These are phyloP conservation scores for Drosophila guanche DNA, from an alignment of 1,140 invertebrate genomes.

Conservation along the genomic window DNA sequence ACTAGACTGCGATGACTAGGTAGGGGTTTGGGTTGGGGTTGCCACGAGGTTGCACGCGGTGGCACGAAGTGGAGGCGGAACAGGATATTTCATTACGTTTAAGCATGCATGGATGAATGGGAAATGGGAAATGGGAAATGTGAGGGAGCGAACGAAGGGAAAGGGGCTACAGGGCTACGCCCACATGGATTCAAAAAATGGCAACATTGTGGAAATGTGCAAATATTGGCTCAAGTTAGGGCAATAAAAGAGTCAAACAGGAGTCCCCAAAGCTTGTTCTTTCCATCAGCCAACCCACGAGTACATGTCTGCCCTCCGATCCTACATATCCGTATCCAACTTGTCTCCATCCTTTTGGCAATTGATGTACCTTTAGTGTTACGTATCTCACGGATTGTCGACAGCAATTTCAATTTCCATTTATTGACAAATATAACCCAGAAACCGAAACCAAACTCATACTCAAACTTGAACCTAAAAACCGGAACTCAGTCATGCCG, in stretches of 20 bases:
- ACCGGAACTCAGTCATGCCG: slow-evolving; percentile 1
- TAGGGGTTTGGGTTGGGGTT: background rate
- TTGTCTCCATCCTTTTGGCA: slow-evolving; percentile 21
- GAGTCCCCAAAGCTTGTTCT: slow-evolving; percentile 18
- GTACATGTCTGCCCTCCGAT: background rate
- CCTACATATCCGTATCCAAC: slow-evolving; percentile 2
- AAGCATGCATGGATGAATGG: slow-evolving; percentile 70
- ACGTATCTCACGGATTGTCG: slow-evolving; percentile 59
- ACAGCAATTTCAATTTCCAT: slow-evolving; percentile 69
- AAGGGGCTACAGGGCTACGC: slow-evolving; percentile 28
- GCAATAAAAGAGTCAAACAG: slow-evolving; percentile 70
- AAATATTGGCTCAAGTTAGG: slow-evolving; percentile 79
- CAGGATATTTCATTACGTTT: slow-evolving; percentile 82
- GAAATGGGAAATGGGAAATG: slow-evolving; percentile 3
- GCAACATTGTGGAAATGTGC: slow-evolving; percentile 78
- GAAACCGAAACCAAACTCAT: background rate
- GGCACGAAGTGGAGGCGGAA: slow-evolving; percentile 36
- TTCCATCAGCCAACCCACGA: slow-evolving; percentile 17
- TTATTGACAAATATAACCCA: slow-evolving; percentile 47
- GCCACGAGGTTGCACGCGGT: too few species aligned
- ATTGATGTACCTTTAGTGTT: slow-evolving; percentile 44
- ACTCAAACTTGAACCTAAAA: slow-evolving; percentile 4
- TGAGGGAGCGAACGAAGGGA: background rate
- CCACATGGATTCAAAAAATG: slow-evolving; percentile 48
- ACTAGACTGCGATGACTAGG: slow-evolving; percentile 26